Base-by-base conservation (phyloP, 2,797 vertebrate genomes). In the Coluber constrictor region DNA sequence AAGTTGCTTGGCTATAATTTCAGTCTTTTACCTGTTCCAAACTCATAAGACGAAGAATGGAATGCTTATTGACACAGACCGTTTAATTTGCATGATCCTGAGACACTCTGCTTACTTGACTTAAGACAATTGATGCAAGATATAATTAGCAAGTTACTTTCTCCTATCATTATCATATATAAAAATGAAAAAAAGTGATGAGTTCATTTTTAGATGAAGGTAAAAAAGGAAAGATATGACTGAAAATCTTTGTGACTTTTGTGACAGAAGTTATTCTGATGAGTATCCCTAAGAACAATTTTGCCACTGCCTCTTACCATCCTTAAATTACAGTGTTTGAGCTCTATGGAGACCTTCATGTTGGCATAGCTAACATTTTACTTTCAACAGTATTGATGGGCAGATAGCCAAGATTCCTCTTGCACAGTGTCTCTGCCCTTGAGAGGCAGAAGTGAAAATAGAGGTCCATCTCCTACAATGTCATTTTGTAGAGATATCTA, bases 81-180 rank as follows among this genome's bases (percentile, higher is more conserved):
- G 0, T 47, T 61, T 70, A 3, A 89, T 37, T 61, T 90, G 0
- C 1, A 0, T 83, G 43, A 74, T 88, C 2, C 87, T 91, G 70
- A 86, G 29, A 92, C 3, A 32, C 1, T 16, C 15, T 91, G 29
- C 60, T 94, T 93, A 92, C 93, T 79, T 13, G 37, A n/a, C 5
- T 79, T 91, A 90, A 57, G 56, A 93, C 63, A 60, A 90, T 55
- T 9, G 54, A 90, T 5, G 27, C n/a, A 92, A 93, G 92, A 93
- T 93, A 88, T 66, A 91, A 89, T 94, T 93, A 83, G 43, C 32
- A 0, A 87, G 0, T 54, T 11, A 79, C 88, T 61, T 7, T 70
- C 83, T 79, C 47, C 89, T 89, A 29, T 91, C 70, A 5, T 70
- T 13, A 5, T 3, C 92, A 57, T 70, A 27, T n/a, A 88, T 32